Percentiles rank a stretch among this genome's conserved stretches.
Evolutionary conservation across 2,888 invertebrate species (phyloP).

Genomic region (Axea sp.): DNA sequence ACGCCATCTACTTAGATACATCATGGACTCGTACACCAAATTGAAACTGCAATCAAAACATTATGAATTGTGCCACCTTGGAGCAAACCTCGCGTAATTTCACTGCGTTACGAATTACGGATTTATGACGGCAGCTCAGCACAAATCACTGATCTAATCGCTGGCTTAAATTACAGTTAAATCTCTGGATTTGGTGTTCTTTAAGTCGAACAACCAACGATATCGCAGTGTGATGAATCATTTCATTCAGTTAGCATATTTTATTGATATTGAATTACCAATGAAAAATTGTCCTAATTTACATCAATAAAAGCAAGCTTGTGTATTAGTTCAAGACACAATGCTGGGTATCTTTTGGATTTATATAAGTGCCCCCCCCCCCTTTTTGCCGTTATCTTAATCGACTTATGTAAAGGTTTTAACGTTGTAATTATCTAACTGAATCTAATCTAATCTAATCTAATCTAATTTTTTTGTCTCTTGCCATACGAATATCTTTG

Average conservation of each 20-base stretch:
- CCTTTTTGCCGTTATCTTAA: conserved; percentile 4
- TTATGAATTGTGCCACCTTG: background rate
- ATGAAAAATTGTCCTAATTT: conserved; percentile 19
- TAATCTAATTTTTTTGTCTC: too few species aligned
- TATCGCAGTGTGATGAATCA: conserved; percentile 28
- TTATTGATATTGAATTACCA: conserved; percentile 2
- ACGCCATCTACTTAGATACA: conserved; percentile 37
- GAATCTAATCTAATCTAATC: too few species aligned
- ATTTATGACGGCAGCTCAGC: too few species aligned
- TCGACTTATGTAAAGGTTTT: conserved; percentile 2
- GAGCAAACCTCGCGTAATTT: too few species aligned
- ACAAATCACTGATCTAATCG: conserved; percentile 18
- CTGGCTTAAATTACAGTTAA: conserved; percentile 18
- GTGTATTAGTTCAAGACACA: too few species aligned
- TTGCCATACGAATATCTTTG: too few species aligned
- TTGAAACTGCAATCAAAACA: background rate
- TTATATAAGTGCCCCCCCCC: too few species aligned
- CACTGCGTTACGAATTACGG: too few species aligned
- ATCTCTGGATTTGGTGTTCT: background rate
- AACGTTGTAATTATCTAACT: background rate
- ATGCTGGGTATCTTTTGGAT: too few species aligned
- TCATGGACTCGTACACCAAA: conserved; percentile 8
- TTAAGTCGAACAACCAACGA: conserved; percentile 2
- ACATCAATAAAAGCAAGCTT: too few species aligned
- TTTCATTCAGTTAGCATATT: conserved; percentile 42